Conservation (phyloP, 2,888 invertebrate species). For the Graphium colonna region DNA sequence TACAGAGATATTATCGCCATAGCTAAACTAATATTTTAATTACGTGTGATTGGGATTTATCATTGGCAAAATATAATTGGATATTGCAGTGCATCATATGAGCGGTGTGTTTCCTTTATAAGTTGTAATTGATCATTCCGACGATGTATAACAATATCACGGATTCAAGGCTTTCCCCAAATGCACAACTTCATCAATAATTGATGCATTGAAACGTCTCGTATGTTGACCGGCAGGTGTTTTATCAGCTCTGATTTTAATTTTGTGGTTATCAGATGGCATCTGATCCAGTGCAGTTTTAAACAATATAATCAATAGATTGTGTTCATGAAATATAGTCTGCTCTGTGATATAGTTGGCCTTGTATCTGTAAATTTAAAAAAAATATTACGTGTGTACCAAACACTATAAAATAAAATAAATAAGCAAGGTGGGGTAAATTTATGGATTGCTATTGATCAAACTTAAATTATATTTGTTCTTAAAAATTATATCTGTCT, state of each 20-base stretch:
- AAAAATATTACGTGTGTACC: too few relatives aligned
- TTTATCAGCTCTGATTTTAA: constrained; percentile 38
- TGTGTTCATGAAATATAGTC: constrained; percentile 24
- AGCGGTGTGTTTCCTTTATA: constrained; percentile 30
- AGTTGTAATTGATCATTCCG: constrained; percentile 27
- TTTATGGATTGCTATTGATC: too few relatives aligned
- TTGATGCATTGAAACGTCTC: constrained; percentile 38
- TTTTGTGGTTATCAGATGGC: constrained; percentile 32
- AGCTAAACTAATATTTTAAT: not conserved
- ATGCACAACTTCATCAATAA: not conserved
- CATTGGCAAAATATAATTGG: constrained; percentile 34
- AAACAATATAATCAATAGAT: constrained; percentile 27
- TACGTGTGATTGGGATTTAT: not conserved
- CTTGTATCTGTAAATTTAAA: constrained; percentile 32
- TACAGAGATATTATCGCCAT: constrained; percentile 30
- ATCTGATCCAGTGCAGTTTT: constrained; percentile 8
- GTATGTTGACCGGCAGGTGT: constrained; percentile 36
- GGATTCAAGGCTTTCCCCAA: constrained; percentile 24
- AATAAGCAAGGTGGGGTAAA: too few relatives aligned
- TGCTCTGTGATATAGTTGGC: constrained; percentile 31
- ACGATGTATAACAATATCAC: constrained; percentile 31
- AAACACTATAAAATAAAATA: too few relatives aligned
- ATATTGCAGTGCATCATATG: constrained; percentile 34
- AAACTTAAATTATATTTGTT: too few relatives aligned
- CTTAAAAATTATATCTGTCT: too few relatives aligned